A percentile compares a stretch with the other conserved stretches of the same genome.
Evolutionary conservation across 1,140 invertebrate genomes (phyloP).

Genomic region (Hyphantria cunea): DNA sequence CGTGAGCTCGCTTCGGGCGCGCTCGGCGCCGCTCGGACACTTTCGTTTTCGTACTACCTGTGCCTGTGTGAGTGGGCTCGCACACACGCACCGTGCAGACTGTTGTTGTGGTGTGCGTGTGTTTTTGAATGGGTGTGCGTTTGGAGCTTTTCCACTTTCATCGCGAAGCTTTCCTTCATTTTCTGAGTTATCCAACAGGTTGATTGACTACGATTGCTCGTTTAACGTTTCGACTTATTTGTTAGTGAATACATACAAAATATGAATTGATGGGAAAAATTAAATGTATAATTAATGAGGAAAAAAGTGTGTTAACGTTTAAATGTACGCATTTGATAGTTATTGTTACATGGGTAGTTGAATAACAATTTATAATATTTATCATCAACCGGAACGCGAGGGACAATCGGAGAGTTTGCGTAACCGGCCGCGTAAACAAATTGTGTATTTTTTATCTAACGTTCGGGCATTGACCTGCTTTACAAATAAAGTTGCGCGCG

Average conservation of each 20-base stretch:
- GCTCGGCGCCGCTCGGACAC: constrained; percentile 72
- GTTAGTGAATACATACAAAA: constrained; percentile 28
- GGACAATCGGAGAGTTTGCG: constrained; percentile 62
- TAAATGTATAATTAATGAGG: constrained; percentile 23
- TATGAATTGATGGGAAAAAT: constrained; percentile 36
- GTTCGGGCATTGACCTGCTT: constrained; percentile 78
- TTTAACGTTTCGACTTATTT: constrained; percentile 29
- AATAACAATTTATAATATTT: constrained; percentile 32
- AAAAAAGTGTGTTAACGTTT: background rate
- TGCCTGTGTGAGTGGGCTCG: constrained; percentile 45
- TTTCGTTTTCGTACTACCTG: constrained; percentile 75
- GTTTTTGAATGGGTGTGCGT: constrained; percentile 50
- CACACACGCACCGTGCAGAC: constrained; percentile 41
- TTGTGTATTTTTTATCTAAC: constrained; percentile 76
- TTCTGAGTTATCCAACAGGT: constrained; percentile 70
- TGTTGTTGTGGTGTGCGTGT: constrained; percentile 44
- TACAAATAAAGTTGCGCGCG: constrained; percentile 75
- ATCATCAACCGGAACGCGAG: constrained; percentile 51
- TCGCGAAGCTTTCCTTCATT: constrained; percentile 75
- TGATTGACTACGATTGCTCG: constrained; percentile 47
- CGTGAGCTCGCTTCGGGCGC: constrained; percentile 74
- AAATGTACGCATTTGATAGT: too few relatives aligned
- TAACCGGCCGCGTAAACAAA: constrained; percentile 74
- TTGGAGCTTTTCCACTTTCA: constrained; percentile 72
- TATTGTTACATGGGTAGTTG: constrained; percentile 30